These are phyloP conservation scores for Cosmia pyralina DNA, from an alignment of 2,888 invertebrate species.

Conservation along the genomic window DNA sequence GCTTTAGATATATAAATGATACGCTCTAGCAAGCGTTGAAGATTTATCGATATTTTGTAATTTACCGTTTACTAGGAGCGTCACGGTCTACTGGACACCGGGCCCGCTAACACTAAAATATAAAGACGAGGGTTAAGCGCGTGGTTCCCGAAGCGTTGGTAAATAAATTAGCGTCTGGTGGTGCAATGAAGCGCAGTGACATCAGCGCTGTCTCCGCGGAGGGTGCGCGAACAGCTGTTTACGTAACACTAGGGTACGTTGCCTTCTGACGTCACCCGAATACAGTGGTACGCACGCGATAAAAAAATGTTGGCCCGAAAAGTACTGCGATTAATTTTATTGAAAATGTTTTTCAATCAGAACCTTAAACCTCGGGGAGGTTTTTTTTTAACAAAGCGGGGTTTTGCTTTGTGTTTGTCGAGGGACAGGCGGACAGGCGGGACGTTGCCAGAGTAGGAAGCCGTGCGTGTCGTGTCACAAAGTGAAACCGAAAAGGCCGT, in stretches of 20 bases:
- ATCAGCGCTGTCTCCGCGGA: slow-evolving; percentile 34
- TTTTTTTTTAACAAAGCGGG: slow-evolving; percentile 29
- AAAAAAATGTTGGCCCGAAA: neutral
- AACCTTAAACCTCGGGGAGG: slow-evolving; percentile 1
- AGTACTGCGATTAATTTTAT: slow-evolving; percentile 13
- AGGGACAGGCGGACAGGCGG: slow-evolving; percentile 14
- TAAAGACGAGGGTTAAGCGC: slow-evolving; percentile 46
- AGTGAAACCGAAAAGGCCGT: slow-evolving; percentile 20
- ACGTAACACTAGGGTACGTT: slow-evolving; percentile 45
- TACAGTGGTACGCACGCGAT: slow-evolving; percentile 12
- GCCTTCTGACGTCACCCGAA: slow-evolving; percentile 40
- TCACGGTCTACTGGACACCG: slow-evolving; percentile 36
- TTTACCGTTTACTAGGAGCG: slow-evolving; percentile 54
- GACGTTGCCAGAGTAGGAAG: slow-evolving; percentile 25
- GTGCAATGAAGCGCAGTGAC: slow-evolving; percentile 58
- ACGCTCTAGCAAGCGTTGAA: slow-evolving; percentile 60
- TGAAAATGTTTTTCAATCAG: slow-evolving; percentile 24
- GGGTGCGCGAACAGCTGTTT: slow-evolving; percentile 48
- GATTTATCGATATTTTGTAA: slow-evolving; percentile 64
- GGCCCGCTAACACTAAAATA: slow-evolving; percentile 45
- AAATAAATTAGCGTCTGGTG: slow-evolving; percentile 48
- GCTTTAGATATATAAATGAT: slow-evolving; percentile 53
- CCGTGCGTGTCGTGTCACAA: slow-evolving; percentile 34
- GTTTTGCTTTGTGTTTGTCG: slow-evolving; percentile 26
- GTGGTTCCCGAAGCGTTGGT: slow-evolving; percentile 37